These are phyloP conservation scores for Bombyx huttoni DNA, from an alignment of 2,888 invertebrate species.

Conservation along the genomic window DNA sequence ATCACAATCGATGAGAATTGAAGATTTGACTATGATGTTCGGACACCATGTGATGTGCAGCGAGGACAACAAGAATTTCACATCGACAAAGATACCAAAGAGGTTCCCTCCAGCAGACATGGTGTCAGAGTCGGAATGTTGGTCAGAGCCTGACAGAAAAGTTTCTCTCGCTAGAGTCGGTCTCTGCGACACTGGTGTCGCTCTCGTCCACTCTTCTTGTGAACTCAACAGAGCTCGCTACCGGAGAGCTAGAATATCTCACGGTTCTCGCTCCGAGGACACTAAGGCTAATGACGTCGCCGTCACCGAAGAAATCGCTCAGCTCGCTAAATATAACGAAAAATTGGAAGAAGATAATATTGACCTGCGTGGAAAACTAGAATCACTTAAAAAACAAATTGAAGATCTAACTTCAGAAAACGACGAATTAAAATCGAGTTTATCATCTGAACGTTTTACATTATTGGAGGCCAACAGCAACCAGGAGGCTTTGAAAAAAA, in stretches of 20 bases:
- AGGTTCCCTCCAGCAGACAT: slow-evolving; percentile 43
- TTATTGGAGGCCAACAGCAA: slow-evolving; percentile 31
- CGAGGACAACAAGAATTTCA: slow-evolving; percentile 31
- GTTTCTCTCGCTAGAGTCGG: slow-evolving; percentile 88
- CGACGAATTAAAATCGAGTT: slow-evolving; percentile 27
- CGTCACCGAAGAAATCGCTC: slow-evolving; percentile 69
- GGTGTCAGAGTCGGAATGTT: slow-evolving; percentile 82
- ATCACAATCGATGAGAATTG: slow-evolving; percentile 53
- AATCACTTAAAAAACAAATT: slow-evolving; percentile 39
- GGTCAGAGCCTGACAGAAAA: slow-evolving; percentile 89
- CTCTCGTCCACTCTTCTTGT: slow-evolving; percentile 29
- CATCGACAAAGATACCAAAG: slow-evolving; percentile 24
- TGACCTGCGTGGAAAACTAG: slow-evolving; percentile 56
- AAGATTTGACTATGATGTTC: slow-evolving; percentile 62
- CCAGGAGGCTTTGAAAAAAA: slow-evolving; percentile 29
- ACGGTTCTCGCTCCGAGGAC: slow-evolving; percentile 55
- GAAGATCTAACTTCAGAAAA: slow-evolving; percentile 37
- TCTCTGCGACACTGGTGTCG: slow-evolving; percentile 43
- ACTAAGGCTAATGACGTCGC: slow-evolving; percentile 63
- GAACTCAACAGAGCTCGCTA: slow-evolving; percentile 45
- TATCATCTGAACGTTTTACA: slow-evolving; percentile 29
- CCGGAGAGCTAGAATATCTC: slow-evolving; percentile 51
- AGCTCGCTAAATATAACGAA: slow-evolving; percentile 35
- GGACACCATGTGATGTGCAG: slow-evolving; percentile 52
- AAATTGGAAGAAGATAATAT: slow-evolving; percentile 40